These are phyloP conservation scores for Alsophila aescularia DNA, from an alignment of 2,888 invertebrate species.

Conservation along the genomic window DNA sequence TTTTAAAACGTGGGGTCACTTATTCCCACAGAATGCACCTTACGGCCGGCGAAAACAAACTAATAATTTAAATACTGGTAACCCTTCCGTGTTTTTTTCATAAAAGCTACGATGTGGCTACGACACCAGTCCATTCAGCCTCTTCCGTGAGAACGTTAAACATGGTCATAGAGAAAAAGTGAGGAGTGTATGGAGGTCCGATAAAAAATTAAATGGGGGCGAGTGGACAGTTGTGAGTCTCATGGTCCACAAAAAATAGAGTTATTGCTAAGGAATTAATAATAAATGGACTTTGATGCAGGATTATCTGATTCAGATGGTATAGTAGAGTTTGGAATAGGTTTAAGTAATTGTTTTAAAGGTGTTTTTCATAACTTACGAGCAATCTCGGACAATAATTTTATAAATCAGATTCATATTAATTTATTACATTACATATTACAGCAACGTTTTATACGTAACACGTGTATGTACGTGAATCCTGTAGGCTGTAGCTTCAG, in stretches of 20 bases:
- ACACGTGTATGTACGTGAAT: too few relatives aligned
- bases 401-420: too few relatives aligned
- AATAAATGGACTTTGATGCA: conserved; percentile 61
- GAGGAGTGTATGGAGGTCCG: conserved; percentile 51
- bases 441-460: too few relatives aligned
- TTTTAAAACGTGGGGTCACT: conserved; percentile 70
- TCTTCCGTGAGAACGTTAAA: conserved; percentile 82
- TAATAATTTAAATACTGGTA: conserved; percentile 75
- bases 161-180: conserved; percentile 72
- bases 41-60: conserved; percentile 72
- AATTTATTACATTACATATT: too few relatives aligned
- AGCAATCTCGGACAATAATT: too few relatives aligned
- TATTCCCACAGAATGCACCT: conserved; percentile 79
- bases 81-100: conserved; percentile 80
- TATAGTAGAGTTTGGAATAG: conserved; percentile 39
- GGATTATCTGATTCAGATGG: conserved; percentile 65
- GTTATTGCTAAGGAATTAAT: conserved; percentile 64
- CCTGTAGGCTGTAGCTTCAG: too few relatives aligned
- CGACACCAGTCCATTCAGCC: conserved; percentile 69
- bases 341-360: conserved; percentile 20
- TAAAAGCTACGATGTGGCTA: conserved; percentile 44
- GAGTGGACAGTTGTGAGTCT: conserved; percentile 74
- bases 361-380: conserved; percentile 7
- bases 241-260: conserved; percentile 54
- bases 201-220: conserved; percentile 72